phyloP scores from a whole-genome alignment of 2,113 vertebrate genomes.

The Pedetes capensis region DNA sequence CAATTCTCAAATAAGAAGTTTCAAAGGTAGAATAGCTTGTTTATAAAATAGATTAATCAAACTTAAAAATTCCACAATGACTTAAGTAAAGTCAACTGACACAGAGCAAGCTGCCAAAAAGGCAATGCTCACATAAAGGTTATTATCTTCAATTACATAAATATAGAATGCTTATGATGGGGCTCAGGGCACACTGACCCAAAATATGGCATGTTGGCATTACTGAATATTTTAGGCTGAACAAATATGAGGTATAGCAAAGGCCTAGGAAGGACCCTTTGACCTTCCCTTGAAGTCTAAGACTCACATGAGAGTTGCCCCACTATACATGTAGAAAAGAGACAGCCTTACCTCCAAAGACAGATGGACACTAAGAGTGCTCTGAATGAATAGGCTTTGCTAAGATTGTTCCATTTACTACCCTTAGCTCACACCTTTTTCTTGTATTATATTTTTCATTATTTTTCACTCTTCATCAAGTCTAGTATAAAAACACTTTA shows the following conservation, averaged over 20 bases:
- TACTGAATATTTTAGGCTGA: neutral
- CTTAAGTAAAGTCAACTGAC: neutral
- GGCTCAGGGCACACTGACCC: neutral
- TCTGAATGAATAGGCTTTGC: too few species aligned
- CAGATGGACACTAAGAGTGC: neutral
- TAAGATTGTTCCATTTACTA: neutral
- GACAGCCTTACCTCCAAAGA: neutral
- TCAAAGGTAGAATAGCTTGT: neutral
- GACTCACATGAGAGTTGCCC: neutral
- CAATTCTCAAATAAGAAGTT: neutral
- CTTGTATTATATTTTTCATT: neutral
- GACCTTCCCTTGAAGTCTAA: neutral
- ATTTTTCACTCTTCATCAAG: neutral
- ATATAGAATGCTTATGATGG: neutral
- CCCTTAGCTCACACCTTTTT: neutral
- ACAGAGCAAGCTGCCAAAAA: neutral
- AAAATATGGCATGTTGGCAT: neutral
- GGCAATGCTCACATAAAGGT: neutral
- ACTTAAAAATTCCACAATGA: neutral
- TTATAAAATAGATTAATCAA: neutral
- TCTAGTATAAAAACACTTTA: neutral
- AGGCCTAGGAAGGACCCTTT: neutral
- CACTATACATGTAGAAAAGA: neutral
- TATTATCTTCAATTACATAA: neutral
- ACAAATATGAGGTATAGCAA: neutral